These are phyloP conservation scores for Cheilosia vulpina DNA, from an alignment of 2,888 invertebrate species.

Conservation along the genomic window DNA sequence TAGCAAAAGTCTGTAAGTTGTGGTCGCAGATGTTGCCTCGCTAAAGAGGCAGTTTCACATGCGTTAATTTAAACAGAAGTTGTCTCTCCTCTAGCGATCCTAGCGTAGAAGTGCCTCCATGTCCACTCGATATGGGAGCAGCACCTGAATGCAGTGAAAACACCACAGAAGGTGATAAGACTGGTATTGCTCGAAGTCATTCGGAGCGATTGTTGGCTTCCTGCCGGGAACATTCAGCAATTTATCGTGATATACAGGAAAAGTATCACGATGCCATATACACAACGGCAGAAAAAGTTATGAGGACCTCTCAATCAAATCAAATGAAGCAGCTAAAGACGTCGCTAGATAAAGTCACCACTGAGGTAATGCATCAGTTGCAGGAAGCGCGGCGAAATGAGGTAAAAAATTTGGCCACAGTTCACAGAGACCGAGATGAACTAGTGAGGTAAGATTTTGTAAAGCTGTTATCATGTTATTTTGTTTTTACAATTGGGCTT, in stretches of 20 bases:
- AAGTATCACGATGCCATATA: conserved; percentile 93
- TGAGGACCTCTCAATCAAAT: conserved; percentile 90
- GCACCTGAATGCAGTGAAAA: conserved; percentile 81
- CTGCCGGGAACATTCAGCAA: conserved; percentile 88
- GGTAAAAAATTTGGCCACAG: conserved; percentile 93
- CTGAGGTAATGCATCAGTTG: conserved; percentile 91
- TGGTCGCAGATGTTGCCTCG: conserved; percentile 73
- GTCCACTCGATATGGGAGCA: conserved; percentile 84
- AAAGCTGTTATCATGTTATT: neutral
- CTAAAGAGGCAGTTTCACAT: conserved; percentile 63
- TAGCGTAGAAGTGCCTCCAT: conserved; percentile 83
- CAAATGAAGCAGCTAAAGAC: conserved; percentile 91
- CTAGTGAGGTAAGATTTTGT: conserved; percentile 88
- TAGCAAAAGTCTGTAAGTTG: conserved; percentile 90
- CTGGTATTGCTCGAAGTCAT: conserved; percentile 84
- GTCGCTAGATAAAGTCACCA: conserved; percentile 88
- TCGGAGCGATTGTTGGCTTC: conserved; percentile 87
- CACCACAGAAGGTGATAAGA: conserved; percentile 78
- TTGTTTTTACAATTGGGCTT: neutral
- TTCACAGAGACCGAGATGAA: conserved; percentile 95
- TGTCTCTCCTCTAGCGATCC: conserved; percentile 82
- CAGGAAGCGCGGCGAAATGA: conserved; percentile 94
- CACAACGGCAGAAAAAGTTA: conserved; percentile 90
- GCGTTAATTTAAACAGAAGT: conserved; percentile 81
- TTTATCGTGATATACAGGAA: conserved; percentile 90